Evolutionary conservation across 2,113 vertebrate genomes (phyloP), one percentile per base, ranked within the genome.

Genomic region (Suncus etruscus): DNA sequence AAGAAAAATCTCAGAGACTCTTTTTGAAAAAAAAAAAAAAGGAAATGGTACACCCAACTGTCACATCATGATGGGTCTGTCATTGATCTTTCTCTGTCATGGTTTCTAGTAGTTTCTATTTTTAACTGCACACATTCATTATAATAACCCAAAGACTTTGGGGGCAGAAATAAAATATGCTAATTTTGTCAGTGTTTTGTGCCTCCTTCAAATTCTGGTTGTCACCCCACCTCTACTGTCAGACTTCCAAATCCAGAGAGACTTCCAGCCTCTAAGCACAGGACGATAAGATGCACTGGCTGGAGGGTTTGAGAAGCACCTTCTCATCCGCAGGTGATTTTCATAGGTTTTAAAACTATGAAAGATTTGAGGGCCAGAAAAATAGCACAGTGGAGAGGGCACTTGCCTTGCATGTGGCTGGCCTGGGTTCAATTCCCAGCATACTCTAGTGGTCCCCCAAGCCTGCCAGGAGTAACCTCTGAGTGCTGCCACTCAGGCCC

Each of bases 41-140:
- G 39, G 80, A 85, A 65, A 94, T 81, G 65, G 8, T 27, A 1
- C 8, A 68, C 27, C 15, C 65, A 74, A 84, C 63, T 73, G 5
- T 89, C 76, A 69, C 1, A 15, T n/a, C 32, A 68, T 69, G 18
- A 66, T 54, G 11, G 29, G 8, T n/a, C 31, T 69, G 18, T 16
- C 72, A 63, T 39, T 18, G 11, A 63, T 61, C 15, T 31, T 75
- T 89, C 76, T 39, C 27, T 47, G n/a, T 54, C 69, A 31, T 39
- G 47, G 80, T 80, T 65, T 32, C 77, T 48, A 88, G 54, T 78
- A 20, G 31, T 77, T 82, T 54, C 39, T 50, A 31, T 31, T 89
- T 91, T 74, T 70, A 92, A 70, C 31, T 78, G 70, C 0, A 24
- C 22, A 3, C 16, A 12, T 18, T 79, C 84, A 54, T 73, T 27